Base-by-base conservation (phyloP, 1,140 invertebrate genomes). In the Sarcophaga bullata region DNA sequence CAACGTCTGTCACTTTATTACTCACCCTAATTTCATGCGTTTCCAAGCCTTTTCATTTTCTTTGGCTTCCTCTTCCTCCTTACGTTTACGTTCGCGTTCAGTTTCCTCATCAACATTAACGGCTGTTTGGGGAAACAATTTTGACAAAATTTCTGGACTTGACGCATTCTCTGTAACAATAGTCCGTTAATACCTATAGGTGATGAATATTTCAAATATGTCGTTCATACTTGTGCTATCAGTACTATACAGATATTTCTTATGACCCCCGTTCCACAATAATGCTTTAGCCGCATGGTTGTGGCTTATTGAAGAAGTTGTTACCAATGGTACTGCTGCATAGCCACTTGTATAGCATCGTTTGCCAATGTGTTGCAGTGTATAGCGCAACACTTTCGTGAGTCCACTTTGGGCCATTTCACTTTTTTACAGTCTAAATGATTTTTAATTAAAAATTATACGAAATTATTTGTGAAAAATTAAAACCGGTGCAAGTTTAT, bases 21-120 rank as follows among this genome's bases (percentile, higher is more conserved):
- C 84, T 73, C 81, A 93, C 92, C 92, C 92, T 15, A 93, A 86
- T 86, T 93, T 93, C 92, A 92, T 93, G 82, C 92, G 89, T 82
- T 91, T 91, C 92, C 92, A 93, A 85, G 92, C 92, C 52, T 92
- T 92, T 82, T 92, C 91, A 89, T 93, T 92, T 85, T 93, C 92
- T 85, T 92, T 87, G 8, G 85, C 84, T 73, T 90, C 88, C 75
- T 90, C 88, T 78, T 90, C 89, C 8, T 90, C 87, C 25, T 86
- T 85, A 58, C 86, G 84, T 54, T 88, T 85, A 19, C 87, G 87
- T 83, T 90, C 87, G 47, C 88, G 81, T 48, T 89, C 86, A 0
- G 82, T 82, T 52, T 84, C 80, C 17, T 76, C 86, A 68, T 86
- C 87, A 13, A 82, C 81, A 50, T 87, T 84, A 8, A 86, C 86